Percentiles rank a stretch among this genome's conserved stretches.
Evolutionary conservation across 2,113 vertebrate genomes (phyloP).

Genomic region (Hemichromis elongatus): DNA sequence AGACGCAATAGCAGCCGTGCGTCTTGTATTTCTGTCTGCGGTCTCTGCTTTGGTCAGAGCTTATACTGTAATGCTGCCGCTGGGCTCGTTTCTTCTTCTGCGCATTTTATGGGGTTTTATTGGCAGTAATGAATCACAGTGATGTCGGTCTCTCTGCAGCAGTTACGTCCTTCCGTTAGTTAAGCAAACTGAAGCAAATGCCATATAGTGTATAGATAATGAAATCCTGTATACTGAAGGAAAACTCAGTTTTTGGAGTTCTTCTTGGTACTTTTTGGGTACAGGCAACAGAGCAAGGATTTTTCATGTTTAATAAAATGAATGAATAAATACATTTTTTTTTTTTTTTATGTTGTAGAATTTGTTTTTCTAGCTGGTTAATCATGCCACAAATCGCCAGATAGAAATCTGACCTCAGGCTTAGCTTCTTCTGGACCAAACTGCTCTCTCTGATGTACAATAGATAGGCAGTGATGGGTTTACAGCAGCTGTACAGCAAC

Average conservation of each 20-base stretch:
- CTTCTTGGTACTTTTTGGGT: not conserved
- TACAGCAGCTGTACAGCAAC: not conserved
- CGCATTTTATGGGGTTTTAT: conserved; percentile 38
- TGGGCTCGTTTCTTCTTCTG: conserved; percentile 23
- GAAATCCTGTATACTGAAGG: not conserved
- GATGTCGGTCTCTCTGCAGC: conserved; percentile 40
- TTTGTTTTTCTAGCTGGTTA: not conserved
- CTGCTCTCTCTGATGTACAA: not conserved
- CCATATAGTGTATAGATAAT: not conserved
- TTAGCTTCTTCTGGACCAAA: not conserved
- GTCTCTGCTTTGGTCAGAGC: not conserved
- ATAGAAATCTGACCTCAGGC: not conserved
- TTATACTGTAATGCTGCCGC: not conserved
- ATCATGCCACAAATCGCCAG: not conserved
- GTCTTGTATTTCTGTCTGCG: not conserved
- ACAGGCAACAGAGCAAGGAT: not conserved
- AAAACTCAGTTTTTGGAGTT: not conserved
- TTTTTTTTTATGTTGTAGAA: not conserved
- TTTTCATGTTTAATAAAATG: not conserved
- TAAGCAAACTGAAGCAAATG: conserved; percentile 26
- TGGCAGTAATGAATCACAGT: conserved; percentile 52
- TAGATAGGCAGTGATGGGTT: not conserved
- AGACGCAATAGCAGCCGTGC: not conserved
- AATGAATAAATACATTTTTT: too few species aligned
- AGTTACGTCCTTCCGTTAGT: conserved; percentile 15